Base-by-base conservation (phyloP, 2,113 vertebrate genomes). In the Plotosus lineatus region DNA sequence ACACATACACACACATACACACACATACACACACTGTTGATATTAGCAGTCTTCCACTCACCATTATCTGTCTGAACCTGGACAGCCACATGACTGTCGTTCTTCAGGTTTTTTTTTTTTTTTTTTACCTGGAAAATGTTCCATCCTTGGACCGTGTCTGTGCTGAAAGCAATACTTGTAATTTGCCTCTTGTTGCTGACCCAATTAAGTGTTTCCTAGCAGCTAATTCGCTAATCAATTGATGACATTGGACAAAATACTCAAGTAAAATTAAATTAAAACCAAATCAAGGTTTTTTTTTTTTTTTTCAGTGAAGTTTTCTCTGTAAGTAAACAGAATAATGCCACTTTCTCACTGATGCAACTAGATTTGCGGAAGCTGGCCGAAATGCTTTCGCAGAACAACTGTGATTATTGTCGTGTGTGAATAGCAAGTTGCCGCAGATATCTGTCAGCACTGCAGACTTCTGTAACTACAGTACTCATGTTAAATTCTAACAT, bases 11-110 rank as follows among this genome's bases (percentile, higher is more conserved):
- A 14, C 33, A 65, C 28, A 36, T 15, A 65, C 14, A 65, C 61
- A 65, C 28, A 36, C 61, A 65, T 36, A 11, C 38, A 19, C 31
- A 38, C 71, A 74, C 58, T 71, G 48, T 65, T 65, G 55, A 80
- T 80, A 73, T 80, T 73, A 73, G 42, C 68, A 73, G 60, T 73
- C 40, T 42, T 56, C 78, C 26, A 26, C 53, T 46, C 12, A 19
- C 31, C 28, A 60, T 61, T 38, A 73, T 73, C 38, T 31, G 21
- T 63, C 65, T 80, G 63, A 26, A 75, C n/a, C 55, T 36, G 28
- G 55, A 80, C 58, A 56, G 26, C 44, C 31, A 78, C 31, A 53
- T 0, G 7, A 14, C 42, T 0, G 7, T 36, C 48, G 31, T 23
- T 61, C 8, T 12, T 12, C n/a, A 48, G n/a, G n/a, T n/a, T n/a